Evolutionary conservation across 1,140 invertebrate species (phyloP).

Genomic region (Dendrolimus punctatus): DNA sequence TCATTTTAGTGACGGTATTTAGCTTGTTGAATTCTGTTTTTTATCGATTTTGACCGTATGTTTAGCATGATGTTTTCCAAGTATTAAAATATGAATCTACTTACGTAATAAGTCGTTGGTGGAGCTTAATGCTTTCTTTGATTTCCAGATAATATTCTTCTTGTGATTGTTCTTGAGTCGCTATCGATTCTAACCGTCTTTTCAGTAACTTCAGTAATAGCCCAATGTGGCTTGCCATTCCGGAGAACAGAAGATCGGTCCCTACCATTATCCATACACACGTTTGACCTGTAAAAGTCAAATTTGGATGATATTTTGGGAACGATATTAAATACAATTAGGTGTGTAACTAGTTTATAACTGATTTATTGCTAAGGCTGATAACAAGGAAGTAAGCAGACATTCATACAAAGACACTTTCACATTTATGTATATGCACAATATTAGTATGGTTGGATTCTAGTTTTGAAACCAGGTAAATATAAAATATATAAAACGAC

Average conservation of each 20-base stretch:
- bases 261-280: slow-evolving; percentile 59
- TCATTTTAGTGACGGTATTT: no score
- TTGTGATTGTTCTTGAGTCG: slow-evolving; percentile 21
- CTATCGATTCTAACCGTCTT: slow-evolving; percentile 34
- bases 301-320: not conserved
- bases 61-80: not conserved
- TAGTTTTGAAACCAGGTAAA: no score
- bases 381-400: no score
- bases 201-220: slow-evolving; percentile 48
- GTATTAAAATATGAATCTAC: not conserved
- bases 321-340: no score
- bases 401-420: no score
- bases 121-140: slow-evolving; percentile 44
- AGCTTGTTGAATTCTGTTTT: not conserved
- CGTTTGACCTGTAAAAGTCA: slow-evolving; percentile 35
- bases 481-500: no score
- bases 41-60: not conserved
- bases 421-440: no score
- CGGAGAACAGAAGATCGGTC: slow-evolving; percentile 55
- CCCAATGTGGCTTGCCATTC: slow-evolving; percentile 57
- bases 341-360: no score
- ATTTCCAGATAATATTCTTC: slow-evolving; percentile 47
- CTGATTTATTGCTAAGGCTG: no score
- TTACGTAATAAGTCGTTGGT: slow-evolving; percentile 54
- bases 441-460: no score